phyloP scores from a whole-genome alignment of 2,888 invertebrate genomes.

The Torymus tubicola region DNA sequence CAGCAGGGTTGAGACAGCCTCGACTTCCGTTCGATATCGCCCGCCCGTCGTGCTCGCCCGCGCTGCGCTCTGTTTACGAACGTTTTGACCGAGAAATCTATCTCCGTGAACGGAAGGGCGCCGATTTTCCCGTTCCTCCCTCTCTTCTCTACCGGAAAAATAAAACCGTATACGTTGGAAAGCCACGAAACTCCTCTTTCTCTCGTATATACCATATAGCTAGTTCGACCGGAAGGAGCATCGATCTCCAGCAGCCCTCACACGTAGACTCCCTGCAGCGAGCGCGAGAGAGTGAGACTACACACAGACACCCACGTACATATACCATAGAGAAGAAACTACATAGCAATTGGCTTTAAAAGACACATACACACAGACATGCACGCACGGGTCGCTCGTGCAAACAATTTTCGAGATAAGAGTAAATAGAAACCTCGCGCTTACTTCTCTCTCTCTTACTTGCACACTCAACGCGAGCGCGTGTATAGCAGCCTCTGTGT shows the following conservation, averaged over 20 bases:
- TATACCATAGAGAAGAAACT: no score
- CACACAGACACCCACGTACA: no score
- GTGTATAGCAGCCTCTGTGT: no score
- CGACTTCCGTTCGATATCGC: not conserved
- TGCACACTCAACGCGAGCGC: no score
- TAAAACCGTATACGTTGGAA: not conserved
- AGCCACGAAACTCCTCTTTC: not conserved
- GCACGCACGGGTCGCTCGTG: conserved; percentile 30
- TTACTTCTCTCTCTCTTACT: no score
- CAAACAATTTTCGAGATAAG: conserved; percentile 58
- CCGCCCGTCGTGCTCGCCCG: not conserved
- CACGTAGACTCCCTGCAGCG: conserved; percentile 3
- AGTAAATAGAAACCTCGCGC: conserved; percentile 52
- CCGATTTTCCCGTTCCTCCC: not conserved
- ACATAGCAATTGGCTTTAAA: no score
- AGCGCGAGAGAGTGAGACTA: not conserved
- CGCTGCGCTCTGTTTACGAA: not conserved
- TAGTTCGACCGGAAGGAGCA: conserved; percentile 21
- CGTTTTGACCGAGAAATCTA: not conserved
- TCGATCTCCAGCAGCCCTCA: conserved; percentile 28
- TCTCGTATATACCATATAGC: no score
- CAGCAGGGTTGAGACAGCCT: not conserved
- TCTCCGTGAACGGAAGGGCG: not conserved
- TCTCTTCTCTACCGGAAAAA: no score
- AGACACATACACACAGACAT: not conserved